Evolutionary conservation across 2,888 invertebrate species (phyloP), one percentile per base, ranked within the genome.

Genomic region (Schizaphis graminum): DNA sequence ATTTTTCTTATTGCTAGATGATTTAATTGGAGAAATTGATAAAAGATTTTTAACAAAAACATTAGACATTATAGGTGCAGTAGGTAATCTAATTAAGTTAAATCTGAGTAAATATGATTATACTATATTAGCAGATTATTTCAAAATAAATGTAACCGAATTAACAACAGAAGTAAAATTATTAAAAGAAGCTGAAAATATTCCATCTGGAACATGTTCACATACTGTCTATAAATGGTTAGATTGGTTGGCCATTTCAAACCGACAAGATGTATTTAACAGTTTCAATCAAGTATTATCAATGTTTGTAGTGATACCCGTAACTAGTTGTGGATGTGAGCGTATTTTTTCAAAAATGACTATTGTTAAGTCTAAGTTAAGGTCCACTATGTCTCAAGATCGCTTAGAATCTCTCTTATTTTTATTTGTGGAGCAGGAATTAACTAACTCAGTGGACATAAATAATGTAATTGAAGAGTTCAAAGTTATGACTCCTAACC

Each of bases 21-120:
- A 77, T 77, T 77, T 77, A 77, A 77, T 77, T n/a, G 67, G n/a
- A 67, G n/a, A 67, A 67, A 26, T 67, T 67, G 67, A n/a, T 26
- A 26, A 67, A 28, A 67, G 67, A 67, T 67, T 28, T 67, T 67
- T 67, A 67, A 26, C n/a, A n/a, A 56, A 56, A 56, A 56, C 24
- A 56, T 56, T 67, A 67, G 67, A 26, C 67, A 67, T 67, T n/a
- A n/a, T n/a, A n/a, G 67, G n/a, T 67, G 67, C 67, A n/a, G 67
- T 67, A 67, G 67, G 67, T 67, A 67, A 56, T 56, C 56, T 56
- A 56, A 56, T 56, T 56, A 56, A 56, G 56, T 56, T 56, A 56
- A 56, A 24, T 2, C 77, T 35, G n/a, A 77, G 77, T 35, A 16
- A 77, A 77, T n/a, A 77, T 77, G 77, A 77, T 77, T 77, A 35